Base-by-base conservation (phyloP, 2,888 invertebrate species). In the Timema podura region DNA sequence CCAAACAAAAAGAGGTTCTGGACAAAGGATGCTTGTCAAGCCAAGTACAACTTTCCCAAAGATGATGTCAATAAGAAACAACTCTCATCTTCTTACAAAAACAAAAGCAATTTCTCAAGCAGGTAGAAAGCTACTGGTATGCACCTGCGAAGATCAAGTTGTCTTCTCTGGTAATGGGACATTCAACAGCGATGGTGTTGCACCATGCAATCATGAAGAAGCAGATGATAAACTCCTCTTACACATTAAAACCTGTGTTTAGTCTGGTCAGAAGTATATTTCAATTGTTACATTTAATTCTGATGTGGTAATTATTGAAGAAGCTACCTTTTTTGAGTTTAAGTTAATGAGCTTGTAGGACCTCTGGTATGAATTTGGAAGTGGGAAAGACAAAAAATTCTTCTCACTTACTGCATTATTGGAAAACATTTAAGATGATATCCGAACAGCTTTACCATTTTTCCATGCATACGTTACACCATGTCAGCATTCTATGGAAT, bases 71-170 rank as follows among this genome's bases (percentile, higher is more conserved):
- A n/a, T n/a, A n/a, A n/a, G n/a, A n/a, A n/a, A n/a, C n/a, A n/a
- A n/a, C n/a, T n/a, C n/a, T n/a, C n/a, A n/a, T n/a, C n/a, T n/a
- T n/a, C n/a, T n/a, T n/a, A n/a, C n/a, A n/a, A n/a, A 30, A n/a
- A n/a, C n/a, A 10, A 61, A 44, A 61, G 9, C 61, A 6, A 61
- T 13, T 45, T 61, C 44, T 16, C 13, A 61, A 61, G 45, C 13
- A 61, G 44, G 61, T 16, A 10, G 45, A 5, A 16, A 61, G 30
- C 61, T 16, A 5, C 2, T 30, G 10, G 61, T 44, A 8, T 61
- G 16, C 61, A 61, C 44, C 45, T 16, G 30, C 61, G 61, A 44
- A 16, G 61, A 61, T 61, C 61, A 30, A 61, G 61, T 61, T 16
- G 13, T 45, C 2, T 45, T 11, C 61, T 61, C 61, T 16, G 61